Evolutionary conservation across 2,797 vertebrate genomes (phyloP), one percentile per base, ranked within the genome.

Genomic region (Syngnathus acus): DNA sequence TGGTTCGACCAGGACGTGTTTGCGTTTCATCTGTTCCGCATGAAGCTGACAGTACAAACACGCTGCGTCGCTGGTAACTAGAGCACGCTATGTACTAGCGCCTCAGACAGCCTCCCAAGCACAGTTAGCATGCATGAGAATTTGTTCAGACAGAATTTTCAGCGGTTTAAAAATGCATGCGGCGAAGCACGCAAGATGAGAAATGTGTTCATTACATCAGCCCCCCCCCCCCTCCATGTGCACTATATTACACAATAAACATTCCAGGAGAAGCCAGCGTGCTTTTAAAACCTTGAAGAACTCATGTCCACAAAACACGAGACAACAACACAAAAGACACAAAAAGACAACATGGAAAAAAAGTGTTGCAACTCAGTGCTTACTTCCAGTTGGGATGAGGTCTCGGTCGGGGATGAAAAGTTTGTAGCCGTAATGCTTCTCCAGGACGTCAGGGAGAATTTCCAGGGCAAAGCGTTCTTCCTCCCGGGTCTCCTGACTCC

Each of bases 391-490:
- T 78, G 96, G 96, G 82, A 99, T 98, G 85, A 98, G 93, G 89
- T 99, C 96, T 86, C 97, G 93, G 67, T 99, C 96, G 58, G 97
- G 96, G 84, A 98, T 97, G 86, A 99, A 99, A 83, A 99, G 88
- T 74, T 98, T 98, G 85, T 98, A 99, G 71, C 96, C 97, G 73
- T 98, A 98, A 84, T 99, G 97, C 81, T 98, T 98, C 91, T 99
- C 97, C 85, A 99, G 91, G 85, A 99, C 96, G 72, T 98, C 97
- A 58, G 96, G 96, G 51, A 99, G 90, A 80, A 98, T 97, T 89
- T 99, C 96, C 73, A 98, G 93, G 76, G 96, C 97, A 78, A 99
- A 98, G 72, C 94, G 94, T 75, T 99, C 96, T 89, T 99, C 96
- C 82, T 98, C 95, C 61, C 93, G 92, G 65, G 95, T 95, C 87